Evolutionary conservation across 1,140 invertebrate species (phyloP).

Genomic region (Drosophila ananassae): DNA sequence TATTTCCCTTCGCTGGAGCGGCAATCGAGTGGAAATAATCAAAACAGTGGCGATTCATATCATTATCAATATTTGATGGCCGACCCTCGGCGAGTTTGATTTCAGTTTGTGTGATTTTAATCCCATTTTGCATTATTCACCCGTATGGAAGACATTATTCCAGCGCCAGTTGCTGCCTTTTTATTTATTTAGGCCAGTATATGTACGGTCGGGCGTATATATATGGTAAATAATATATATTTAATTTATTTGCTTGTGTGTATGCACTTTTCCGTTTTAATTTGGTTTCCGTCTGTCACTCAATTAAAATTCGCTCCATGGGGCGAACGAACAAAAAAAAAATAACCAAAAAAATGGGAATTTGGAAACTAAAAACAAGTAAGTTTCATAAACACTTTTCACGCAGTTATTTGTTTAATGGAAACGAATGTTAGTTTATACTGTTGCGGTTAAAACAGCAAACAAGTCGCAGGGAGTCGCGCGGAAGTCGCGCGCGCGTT

Average conservation of each 20-base stretch:
- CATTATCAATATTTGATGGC: conserved; percentile 51
- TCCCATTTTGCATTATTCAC: conserved; percentile 62
- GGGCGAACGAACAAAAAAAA: conserved; percentile 9
- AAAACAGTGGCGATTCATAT: conserved; percentile 32
- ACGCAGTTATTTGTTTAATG: conserved; percentile 39
- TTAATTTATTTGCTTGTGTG: conserved; percentile 25
- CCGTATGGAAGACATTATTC: conserved; percentile 61
- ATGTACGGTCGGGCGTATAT: neutral
- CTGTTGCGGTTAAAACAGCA: neutral
- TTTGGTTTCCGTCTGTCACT: conserved; percentile 30
- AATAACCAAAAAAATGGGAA: conserved; percentile 3
- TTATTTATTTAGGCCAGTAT: conserved; percentile 38
- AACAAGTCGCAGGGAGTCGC: conserved; percentile 9
- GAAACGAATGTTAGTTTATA: neutral
- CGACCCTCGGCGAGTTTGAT: conserved; percentile 28
- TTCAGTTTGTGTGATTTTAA: conserved; percentile 23
- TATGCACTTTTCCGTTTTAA: conserved; percentile 24
- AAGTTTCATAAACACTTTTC: conserved; percentile 49
- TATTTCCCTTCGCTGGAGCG: conserved; percentile 1
- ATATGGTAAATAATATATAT: conserved; percentile 19
- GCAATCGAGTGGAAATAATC: conserved; percentile 31
- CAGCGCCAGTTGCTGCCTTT: conserved; percentile 18
- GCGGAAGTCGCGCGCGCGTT: conserved; percentile 19
- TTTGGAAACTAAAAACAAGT: conserved; percentile 21
- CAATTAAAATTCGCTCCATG: conserved; percentile 49